Conservation (phyloP, 92 coral and sea anemone genomes). For the Pocillopora meandrina region DNA sequence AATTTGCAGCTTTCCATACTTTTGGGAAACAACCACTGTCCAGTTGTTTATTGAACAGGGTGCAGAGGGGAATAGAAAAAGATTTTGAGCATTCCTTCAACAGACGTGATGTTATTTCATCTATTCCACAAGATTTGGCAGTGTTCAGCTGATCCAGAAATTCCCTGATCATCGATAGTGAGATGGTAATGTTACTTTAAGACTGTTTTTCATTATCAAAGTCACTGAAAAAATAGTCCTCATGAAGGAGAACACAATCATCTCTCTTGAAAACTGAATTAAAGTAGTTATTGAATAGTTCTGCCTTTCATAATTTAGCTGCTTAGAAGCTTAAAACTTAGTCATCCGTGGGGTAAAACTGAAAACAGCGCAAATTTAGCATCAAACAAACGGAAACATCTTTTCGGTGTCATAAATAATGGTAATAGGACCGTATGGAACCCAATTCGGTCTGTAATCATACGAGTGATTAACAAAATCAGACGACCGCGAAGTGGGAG, state of each 20-base stretch:
- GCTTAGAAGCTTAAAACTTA: too few species aligned
- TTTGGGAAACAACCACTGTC: constrained; percentile 39
- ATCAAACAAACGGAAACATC: too few species aligned
- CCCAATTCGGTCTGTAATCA: too few species aligned
- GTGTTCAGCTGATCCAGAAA: too few species aligned
- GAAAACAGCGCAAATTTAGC: too few species aligned
- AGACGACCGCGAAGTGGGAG: too few species aligned
- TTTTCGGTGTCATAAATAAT: too few species aligned
- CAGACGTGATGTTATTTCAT: constrained; percentile 22
- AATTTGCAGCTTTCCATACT: constrained; percentile 33
- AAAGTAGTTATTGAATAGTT: constrained; percentile 2
- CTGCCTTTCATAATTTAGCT: constrained; percentile 15
- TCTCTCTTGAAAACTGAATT: constrained; percentile 37
- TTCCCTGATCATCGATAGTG: too few species aligned
- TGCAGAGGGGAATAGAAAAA: constrained; percentile 4
- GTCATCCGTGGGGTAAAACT: too few species aligned
- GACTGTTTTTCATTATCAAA: constrained; percentile 24
- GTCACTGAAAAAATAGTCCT: constrained; percentile 38
- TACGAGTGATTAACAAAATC: too few species aligned
- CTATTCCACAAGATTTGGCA: constrained; percentile 36
- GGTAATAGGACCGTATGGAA: too few species aligned
- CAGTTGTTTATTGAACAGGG: constrained; percentile 26
- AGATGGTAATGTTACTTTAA: constrained; percentile 8
- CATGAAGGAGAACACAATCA: constrained; percentile 14
- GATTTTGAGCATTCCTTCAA: constrained; percentile 29